A percentile compares a stretch with the other conserved stretches of the same genome.
Evolutionary conservation across 2,797 vertebrate genomes (phyloP).

Genomic region (Caiman crocodilus): DNA sequence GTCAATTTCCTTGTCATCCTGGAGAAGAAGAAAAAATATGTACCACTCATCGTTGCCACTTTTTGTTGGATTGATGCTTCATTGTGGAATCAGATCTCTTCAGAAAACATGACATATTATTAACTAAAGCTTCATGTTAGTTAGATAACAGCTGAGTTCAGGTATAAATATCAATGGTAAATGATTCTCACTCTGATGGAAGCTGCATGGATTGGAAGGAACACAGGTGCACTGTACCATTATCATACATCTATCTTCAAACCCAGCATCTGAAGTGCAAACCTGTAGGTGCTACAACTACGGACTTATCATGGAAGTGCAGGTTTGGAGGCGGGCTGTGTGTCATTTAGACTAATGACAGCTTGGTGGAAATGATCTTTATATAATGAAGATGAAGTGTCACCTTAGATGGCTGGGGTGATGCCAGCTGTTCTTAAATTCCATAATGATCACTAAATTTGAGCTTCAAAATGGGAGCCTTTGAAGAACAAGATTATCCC

Average conservation of each 20-base stretch:
- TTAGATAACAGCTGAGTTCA: slow-evolving; percentile 16
- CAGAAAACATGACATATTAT: slow-evolving; percentile 43
- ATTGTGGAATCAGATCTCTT: slow-evolving; percentile 52
- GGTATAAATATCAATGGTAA: slow-evolving; percentile 1
- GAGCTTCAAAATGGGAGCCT: slow-evolving; percentile 5
- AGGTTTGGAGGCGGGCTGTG: not conserved
- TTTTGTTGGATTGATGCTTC: slow-evolving; percentile 54
- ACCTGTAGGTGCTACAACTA: not conserved
- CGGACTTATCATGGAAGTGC: slow-evolving; percentile 3
- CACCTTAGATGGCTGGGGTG: slow-evolving; percentile 13
- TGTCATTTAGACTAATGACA: slow-evolving; percentile 25
- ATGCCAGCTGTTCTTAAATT: slow-evolving; percentile 27
- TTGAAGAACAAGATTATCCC: slow-evolving; percentile 29
- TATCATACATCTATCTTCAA: slow-evolving; percentile 19
- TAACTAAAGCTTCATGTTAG: slow-evolving; percentile 53
- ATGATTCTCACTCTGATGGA: not conserved
- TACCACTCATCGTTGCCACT: slow-evolving; percentile 66
- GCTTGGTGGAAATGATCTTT: not conserved
- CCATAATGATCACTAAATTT: not conserved
- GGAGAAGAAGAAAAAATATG: slow-evolving; percentile 81
- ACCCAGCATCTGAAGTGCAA: slow-evolving; percentile 13
- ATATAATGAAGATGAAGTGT: slow-evolving; percentile 24
- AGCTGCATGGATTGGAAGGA: not conserved
- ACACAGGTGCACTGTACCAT: not conserved
- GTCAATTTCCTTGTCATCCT: slow-evolving; percentile 99